Conservation (phyloP, 1,140 invertebrate genomes). For the Lanistes nyassanus region DNA sequence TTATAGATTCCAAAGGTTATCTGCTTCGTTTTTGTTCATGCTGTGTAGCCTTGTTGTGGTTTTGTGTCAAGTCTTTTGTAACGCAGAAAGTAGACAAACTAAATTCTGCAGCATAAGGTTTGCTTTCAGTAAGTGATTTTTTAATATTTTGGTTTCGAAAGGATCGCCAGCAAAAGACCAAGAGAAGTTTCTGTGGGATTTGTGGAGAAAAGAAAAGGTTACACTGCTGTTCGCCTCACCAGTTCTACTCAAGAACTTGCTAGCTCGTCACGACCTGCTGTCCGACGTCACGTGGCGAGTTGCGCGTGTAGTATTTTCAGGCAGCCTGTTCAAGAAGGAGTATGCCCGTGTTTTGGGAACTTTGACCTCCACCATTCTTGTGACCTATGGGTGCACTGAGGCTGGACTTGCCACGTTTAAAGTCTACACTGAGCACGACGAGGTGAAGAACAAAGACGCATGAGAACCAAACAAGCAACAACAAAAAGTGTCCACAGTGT, state of each 20-base stretch:
- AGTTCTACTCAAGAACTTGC: not conserved
- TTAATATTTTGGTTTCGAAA: too few species aligned
- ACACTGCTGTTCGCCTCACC: not conserved
- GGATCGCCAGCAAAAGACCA: too few species aligned
- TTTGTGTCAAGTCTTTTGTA: too few species aligned
- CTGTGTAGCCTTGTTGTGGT: too few species aligned
- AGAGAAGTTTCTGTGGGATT: not conserved
- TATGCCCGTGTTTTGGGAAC: not conserved
- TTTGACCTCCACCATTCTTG: not conserved
- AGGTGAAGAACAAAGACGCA: not conserved
- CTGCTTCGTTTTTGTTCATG: too few species aligned
- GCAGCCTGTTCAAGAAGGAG: not conserved
- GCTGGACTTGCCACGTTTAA: not conserved
- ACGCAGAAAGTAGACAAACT: too few species aligned
- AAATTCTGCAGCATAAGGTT: too few species aligned
- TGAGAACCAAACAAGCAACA: not conserved
- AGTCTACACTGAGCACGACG: not conserved
- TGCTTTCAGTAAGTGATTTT: too few species aligned
- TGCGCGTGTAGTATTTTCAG: not conserved
- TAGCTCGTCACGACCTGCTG: not conserved
- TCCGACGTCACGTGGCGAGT: not conserved
- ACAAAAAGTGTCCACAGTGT: too few species aligned
- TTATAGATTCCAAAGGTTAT: too few species aligned
- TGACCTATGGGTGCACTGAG: not conserved
- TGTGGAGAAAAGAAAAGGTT: not conserved